Evolutionary conservation across 2,113 vertebrate genomes (phyloP), one percentile per base, ranked within the genome.

Genomic region (Aegithalos caudatus): DNA sequence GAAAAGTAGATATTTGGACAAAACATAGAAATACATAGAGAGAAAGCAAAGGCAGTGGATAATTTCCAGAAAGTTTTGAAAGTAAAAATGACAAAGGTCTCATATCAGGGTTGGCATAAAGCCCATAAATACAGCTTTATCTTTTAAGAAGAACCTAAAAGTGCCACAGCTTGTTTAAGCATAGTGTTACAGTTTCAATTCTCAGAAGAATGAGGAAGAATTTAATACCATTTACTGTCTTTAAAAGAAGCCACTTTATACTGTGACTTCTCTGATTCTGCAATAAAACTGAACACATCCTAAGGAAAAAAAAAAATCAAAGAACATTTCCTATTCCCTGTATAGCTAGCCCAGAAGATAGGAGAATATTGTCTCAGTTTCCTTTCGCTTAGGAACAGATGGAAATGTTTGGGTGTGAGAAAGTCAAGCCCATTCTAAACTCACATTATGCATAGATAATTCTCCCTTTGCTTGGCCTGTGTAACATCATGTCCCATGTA

Each of bases 321-420:
- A 77, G 38, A 88, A 69, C 76, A n/a, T 88, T 80, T 97, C 82
- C 92, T 87, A 80, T 71, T 90, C 94, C 61, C 45, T 84, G 31
- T 70, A 90, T 77, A 95, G 69, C 57, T 76, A 92, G 57, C 94
- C 64, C 42, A 91, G 65, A 93, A 96, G 88, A 95, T 78, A 94
- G 61, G 84, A 96, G 81, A 97, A 92, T 78, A 97, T 69, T 86
- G 58, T 95, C 80, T 81, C 80, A 79, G 57, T 95, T 97, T 97
- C 94, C 94, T 71, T 95, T 96, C 3, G 2, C 61, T 90, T 78
- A 90, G 71, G 81, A 97, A 97, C 72, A 94, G 95, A 97, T 96
- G 94, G 93, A 97, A 97, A 66, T 86, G 61, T 92, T 69, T 92
- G 92, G 94, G 89, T 97, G 90, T 97, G 95, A 97, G 94, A 98